A percentile compares a stretch with the other conserved stretches of the same genome.
phyloP scores from a whole-genome alignment of 2,113 vertebrate species.

The Upupa epops region DNA sequence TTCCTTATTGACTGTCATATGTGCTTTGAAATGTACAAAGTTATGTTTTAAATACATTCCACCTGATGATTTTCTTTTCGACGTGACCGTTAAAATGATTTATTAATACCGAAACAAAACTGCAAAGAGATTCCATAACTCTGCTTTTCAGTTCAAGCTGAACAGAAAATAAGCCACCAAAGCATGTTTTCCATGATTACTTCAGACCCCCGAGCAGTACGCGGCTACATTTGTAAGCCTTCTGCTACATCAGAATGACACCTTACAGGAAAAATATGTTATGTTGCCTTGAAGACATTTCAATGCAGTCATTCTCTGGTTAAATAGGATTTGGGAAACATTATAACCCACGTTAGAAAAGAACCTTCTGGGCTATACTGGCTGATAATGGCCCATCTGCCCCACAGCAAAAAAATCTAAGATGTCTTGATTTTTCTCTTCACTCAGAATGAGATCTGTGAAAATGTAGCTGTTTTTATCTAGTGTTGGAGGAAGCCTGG shows the following conservation, averaged over 20 bases:
- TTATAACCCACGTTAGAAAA: neutral
- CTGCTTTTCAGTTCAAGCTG: neutral
- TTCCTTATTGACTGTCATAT: neutral
- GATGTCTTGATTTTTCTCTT: neutral
- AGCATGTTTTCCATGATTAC: conserved; percentile 33
- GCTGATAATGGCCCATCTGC: neutral
- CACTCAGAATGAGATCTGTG: neutral
- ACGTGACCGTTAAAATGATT: conserved; percentile 25
- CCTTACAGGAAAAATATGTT: neutral
- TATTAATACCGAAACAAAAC: conserved; percentile 22
- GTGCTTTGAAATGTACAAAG: neutral
- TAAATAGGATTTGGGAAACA: neutral
- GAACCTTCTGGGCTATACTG: neutral
- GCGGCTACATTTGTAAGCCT: neutral
- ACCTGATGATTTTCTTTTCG: conserved; percentile 16
- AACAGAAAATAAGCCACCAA: conserved; percentile 50
- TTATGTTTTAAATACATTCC: neutral
- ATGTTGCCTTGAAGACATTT: neutral
- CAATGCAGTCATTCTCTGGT: neutral
- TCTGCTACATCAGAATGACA: neutral
- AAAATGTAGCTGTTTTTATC: neutral
- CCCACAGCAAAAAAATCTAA: neutral
- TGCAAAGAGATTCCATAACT: conserved; percentile 36
- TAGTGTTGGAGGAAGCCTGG: neutral
- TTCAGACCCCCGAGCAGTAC: neutral